Evolutionary conservation across 92 coral and sea anemone species (phyloP), one percentile per base, ranked within the genome.

Genomic region (Phenganax marumi): DNA sequence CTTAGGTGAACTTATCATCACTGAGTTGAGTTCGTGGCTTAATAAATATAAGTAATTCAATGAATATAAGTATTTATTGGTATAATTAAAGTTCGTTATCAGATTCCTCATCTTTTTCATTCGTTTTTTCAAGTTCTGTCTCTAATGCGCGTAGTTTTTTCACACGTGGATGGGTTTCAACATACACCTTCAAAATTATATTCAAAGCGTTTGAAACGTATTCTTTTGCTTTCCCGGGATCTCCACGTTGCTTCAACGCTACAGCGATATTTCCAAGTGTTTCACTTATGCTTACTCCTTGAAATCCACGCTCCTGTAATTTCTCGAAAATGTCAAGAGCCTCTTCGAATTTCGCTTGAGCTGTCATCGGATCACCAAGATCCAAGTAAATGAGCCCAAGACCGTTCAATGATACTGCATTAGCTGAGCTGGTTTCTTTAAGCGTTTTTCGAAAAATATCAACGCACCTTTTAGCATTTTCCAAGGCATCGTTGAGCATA

Each of bases 341-440:
- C 33, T 86, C 84, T 21, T 84, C 79, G 10, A 87, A 65, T 21
- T 86, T 82, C 10, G 0, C 68, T 52, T 71, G 73, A 62, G 97
- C 97, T 48, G 83, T 85, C 10, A 52, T 51, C 49, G 84, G 87
- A 43, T 88, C 90, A 4, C 93, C 93, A 43, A 88, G 87, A 57
- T 84, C 88, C 12, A 90, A 81, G 24, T 90, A 88, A 51, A 87
- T 89, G n/a, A 85, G 90, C 14, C 97, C 93, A 54, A 90, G 90
- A 58, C 89, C 97, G 60, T 90, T 91, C 73, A 91, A 46, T n/a
- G 93, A 81, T 76, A 85, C 91, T 10, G 85, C 97, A 53, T 83
- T 14, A 54, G 78, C 88, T 54, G 90, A 91, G 53, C 90, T 92
- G 51, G 79, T 82, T 22, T 82, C 73, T 57, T 85, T 87, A 68